A percentile compares a stretch with the other conserved stretches of the same genome.
These are phyloP conservation scores for Podocnemis expansa DNA, from an alignment of 2,113 vertebrate species.

Conservation along the genomic window DNA sequence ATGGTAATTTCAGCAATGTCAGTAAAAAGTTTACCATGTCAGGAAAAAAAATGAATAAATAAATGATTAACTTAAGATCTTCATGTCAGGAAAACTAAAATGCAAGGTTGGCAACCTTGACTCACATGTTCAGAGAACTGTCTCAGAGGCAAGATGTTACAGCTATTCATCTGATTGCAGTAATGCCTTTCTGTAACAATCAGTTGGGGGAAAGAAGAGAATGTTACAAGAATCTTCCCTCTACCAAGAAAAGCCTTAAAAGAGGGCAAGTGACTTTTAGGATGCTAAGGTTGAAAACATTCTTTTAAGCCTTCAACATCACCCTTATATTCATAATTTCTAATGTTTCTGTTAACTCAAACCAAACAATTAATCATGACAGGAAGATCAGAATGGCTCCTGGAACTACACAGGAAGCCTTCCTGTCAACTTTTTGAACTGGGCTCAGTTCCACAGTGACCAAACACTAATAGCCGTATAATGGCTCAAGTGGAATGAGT, in stretches of 20 bases:
- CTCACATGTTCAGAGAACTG: not conserved
- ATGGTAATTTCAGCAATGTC: too few species aligned
- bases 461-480: not conserved
- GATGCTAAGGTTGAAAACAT: rapidly evolving
- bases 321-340: not conserved
- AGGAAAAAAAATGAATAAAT: too few species aligned
- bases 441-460: not conserved
- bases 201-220: rapidly evolving
- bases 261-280: not conserved
- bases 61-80: too few species aligned
- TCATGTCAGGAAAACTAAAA: too few species aligned
- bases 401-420: rapidly evolving
- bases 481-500: not conserved
- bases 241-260: not conserved
- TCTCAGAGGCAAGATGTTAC: not conserved
- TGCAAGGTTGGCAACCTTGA: too few species aligned
- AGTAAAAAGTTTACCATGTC: too few species aligned
- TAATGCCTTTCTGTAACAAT: rapidly evolving
- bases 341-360: not conserved
- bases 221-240: rapidly evolving
- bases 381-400: not conserved
- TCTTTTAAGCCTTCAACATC: not conserved
- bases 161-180: not conserved
- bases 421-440: not conserved
- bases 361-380: not conserved